Evolutionary conservation across 2,797 vertebrate genomes (phyloP).

Genomic region (Petrocephalus sullivani): DNA sequence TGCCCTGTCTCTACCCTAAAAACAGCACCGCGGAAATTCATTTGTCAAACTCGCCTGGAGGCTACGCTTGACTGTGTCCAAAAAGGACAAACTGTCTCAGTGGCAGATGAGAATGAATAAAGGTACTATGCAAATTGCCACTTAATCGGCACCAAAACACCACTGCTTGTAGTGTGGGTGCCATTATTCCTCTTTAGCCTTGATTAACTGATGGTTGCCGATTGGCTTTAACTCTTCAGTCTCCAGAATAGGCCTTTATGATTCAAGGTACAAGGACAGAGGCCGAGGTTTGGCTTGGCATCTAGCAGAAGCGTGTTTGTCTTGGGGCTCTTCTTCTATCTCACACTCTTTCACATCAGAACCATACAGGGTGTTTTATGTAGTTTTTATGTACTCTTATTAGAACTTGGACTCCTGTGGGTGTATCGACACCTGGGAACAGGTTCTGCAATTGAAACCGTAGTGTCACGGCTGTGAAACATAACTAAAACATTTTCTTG

Average conservation of each 20-base stretch:
- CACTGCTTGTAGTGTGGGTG: constrained; percentile 53
- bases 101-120: constrained; percentile 58
- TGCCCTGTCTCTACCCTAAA: constrained; percentile 46
- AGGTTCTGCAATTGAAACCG: neutral
- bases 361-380: neutral
- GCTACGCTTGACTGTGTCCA: constrained; percentile 62
- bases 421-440: neutral
- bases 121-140: constrained; percentile 70
- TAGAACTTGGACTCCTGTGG: neutral
- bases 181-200: constrained; percentile 69
- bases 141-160: constrained; percentile 67
- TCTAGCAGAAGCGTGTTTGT: neutral
- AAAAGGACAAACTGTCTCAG: constrained; percentile 56
- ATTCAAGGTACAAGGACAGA: neutral
- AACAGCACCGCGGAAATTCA: constrained; percentile 50
- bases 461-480: too few species aligned
- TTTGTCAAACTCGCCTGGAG: constrained; percentile 69
- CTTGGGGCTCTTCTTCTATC: neutral
- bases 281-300: neutral
- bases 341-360: neutral
- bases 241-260: constrained; percentile 1
- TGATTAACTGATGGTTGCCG: constrained; percentile 69
- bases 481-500: neutral
- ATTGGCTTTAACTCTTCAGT: constrained; percentile 53
- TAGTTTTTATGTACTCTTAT: neutral